Conservation (phyloP, 2,888 invertebrate genomes). For the Norana najaformis region DNA sequence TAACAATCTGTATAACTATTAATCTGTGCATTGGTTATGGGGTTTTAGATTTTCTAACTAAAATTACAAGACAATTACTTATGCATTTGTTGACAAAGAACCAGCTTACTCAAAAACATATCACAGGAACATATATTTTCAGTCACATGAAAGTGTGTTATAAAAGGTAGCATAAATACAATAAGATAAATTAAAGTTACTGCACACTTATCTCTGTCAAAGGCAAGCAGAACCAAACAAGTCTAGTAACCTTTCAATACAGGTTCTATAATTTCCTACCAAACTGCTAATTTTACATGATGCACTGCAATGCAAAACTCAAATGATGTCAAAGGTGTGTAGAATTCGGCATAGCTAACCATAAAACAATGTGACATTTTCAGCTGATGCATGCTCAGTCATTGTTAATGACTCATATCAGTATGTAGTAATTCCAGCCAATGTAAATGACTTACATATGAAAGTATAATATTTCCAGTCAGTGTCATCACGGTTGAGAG, state of each 20-base stretch:
- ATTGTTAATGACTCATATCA: neutral
- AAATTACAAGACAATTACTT: neutral
- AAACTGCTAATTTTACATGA: no score
- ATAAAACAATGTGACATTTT: neutral
- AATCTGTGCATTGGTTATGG: no score
- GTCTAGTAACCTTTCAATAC: no score
- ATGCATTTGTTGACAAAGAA: neutral
- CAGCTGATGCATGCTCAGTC: neutral
- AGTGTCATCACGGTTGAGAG: constrained; percentile 58
- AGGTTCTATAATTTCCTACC: no score
- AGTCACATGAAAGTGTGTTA: neutral
- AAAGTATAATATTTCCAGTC: constrained; percentile 62
- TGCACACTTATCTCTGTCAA: no score
- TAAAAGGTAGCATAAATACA: neutral
- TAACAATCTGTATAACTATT: no score
- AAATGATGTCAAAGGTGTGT: neutral
- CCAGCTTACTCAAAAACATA: neutral
- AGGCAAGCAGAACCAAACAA: no score
- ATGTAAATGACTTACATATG: constrained; percentile 53
- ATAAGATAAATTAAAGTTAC: no score
- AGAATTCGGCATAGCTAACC: neutral
- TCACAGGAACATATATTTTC: neutral
- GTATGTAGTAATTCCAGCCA: no score
- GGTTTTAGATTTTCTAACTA: neutral
- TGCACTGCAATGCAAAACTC: neutral